These are phyloP conservation scores for Hirudo medicinalis DNA, from an alignment of 1,140 invertebrate species.

Conservation along the genomic window DNA sequence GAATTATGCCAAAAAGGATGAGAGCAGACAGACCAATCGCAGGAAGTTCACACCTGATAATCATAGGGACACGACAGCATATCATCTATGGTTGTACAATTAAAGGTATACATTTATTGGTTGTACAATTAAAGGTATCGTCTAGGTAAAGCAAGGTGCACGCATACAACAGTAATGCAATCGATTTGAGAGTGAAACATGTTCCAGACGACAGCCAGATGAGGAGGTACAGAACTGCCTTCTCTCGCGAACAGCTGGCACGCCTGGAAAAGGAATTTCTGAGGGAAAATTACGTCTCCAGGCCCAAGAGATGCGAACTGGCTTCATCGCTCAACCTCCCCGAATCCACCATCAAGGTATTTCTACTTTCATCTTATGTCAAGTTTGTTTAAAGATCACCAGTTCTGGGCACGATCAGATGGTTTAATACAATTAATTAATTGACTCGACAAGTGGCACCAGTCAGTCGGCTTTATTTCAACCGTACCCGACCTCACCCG, in stretches of 20 bases:
- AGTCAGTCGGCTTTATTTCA: too few species aligned
- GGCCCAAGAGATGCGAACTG: conserved; percentile 81
- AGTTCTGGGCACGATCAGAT: too few species aligned
- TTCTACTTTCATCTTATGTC: not conserved
- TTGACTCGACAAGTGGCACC: too few species aligned
- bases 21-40: not conserved
- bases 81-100: not conserved
- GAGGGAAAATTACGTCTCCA: conserved; percentile 92
- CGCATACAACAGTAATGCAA: not conserved
- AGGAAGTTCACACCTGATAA: not conserved
- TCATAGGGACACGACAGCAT: not conserved
- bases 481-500: too few species aligned
- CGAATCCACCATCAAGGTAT: conserved; percentile 94
- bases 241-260: conserved; percentile 82
- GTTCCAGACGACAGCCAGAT: conserved; percentile 40
- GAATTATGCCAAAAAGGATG: not conserved
- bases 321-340: conserved; percentile 79
- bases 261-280: conserved; percentile 89
- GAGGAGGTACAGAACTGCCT: conserved; percentile 86
- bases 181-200: not conserved
- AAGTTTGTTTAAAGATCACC: too few species aligned
- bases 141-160: not conserved
- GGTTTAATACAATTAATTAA: too few species aligned
- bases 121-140: too few species aligned
- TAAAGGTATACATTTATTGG: too few species aligned